phyloP scores from a whole-genome alignment of 1,140 invertebrate species.

The Danaus plexippus region DNA sequence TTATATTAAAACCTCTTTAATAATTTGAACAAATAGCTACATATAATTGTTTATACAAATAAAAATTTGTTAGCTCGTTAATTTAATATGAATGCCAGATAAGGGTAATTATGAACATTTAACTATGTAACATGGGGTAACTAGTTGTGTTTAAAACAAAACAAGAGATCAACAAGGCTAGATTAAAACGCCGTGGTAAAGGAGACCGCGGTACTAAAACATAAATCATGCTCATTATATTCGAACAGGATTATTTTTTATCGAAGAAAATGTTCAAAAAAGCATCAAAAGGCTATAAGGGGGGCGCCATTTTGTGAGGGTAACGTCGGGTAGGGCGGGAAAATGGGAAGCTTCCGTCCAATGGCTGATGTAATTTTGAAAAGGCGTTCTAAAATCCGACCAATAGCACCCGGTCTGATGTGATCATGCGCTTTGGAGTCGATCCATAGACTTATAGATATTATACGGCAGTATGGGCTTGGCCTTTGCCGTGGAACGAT shows the following conservation, averaged over 20 bases:
- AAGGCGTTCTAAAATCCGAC: slow-evolving; percentile 53
- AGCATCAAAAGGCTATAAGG: slow-evolving; percentile 66
- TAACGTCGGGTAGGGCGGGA: slow-evolving; percentile 54
- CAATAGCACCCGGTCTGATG: slow-evolving; percentile 42
- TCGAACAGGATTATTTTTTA: slow-evolving; percentile 71
- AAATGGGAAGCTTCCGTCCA: slow-evolving; percentile 46
- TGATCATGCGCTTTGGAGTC: slow-evolving; percentile 63
- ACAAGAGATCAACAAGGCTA: slow-evolving; percentile 61
- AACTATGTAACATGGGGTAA: too few species aligned
- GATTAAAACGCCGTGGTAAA: slow-evolving; percentile 47
- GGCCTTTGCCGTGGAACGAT: slow-evolving; percentile 50
- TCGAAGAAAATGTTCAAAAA: slow-evolving; percentile 68
- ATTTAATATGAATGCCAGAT: too few species aligned
- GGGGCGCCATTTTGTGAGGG: slow-evolving; percentile 68
- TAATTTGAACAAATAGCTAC: too few species aligned
- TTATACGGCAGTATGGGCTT: slow-evolving; percentile 67
- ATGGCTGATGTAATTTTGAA: slow-evolving; percentile 32
- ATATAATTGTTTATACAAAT: too few species aligned
- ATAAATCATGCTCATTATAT: slow-evolving; percentile 72
- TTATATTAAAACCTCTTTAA: too few species aligned
- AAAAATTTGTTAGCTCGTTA: too few species aligned
- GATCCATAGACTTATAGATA: slow-evolving; percentile 68
- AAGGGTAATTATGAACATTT: too few species aligned
- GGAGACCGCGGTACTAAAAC: slow-evolving; percentile 57
- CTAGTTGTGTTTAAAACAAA: slow-evolving; percentile 45